These are phyloP conservation scores for Thalassaphorura encarpata DNA, from an alignment of 1,140 invertebrate species.

Conservation along the genomic window DNA sequence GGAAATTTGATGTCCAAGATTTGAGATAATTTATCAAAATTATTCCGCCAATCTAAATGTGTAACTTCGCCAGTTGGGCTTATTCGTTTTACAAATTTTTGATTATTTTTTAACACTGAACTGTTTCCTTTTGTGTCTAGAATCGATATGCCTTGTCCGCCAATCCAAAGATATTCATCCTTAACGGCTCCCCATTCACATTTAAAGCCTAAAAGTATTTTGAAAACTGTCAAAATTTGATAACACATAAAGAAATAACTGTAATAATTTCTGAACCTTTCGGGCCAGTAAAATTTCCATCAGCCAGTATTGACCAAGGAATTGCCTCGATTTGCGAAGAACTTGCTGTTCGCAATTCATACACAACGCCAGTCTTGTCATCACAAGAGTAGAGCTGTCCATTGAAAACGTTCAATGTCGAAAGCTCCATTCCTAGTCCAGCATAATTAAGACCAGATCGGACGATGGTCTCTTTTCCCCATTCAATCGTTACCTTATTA, in stretches of 20 bases:
- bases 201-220: no score
- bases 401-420: conserved; percentile 89
- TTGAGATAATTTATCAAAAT: conserved; percentile 45
- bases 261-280: no score
- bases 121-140: conserved; percentile 52
- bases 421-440: conserved; percentile 93
- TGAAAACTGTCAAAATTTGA: no score
- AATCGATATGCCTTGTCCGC: conserved; percentile 75
- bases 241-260: no score
- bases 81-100: conserved; percentile 87
- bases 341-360: conserved; percentile 43
- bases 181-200: conserved; percentile 96
- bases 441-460: conserved; percentile 60
- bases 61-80: conserved; percentile 65
- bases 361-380: conserved; percentile 91
- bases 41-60: conserved; percentile 61
- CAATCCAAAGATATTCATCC: conserved; percentile 76
- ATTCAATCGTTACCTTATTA: conserved; percentile 52
- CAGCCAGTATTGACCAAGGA: conserved; percentile 84
- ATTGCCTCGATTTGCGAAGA: conserved; percentile 46
- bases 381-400: conserved; percentile 83
- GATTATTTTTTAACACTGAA: conserved; percentile 79
- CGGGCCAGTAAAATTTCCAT: conserved; percentile 46
- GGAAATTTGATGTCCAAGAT: conserved; percentile 55
- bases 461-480: conserved; percentile 51